Evolutionary conservation across 2,888 invertebrate species (phyloP).

Genomic region (Drosophila niveifrons): DNA sequence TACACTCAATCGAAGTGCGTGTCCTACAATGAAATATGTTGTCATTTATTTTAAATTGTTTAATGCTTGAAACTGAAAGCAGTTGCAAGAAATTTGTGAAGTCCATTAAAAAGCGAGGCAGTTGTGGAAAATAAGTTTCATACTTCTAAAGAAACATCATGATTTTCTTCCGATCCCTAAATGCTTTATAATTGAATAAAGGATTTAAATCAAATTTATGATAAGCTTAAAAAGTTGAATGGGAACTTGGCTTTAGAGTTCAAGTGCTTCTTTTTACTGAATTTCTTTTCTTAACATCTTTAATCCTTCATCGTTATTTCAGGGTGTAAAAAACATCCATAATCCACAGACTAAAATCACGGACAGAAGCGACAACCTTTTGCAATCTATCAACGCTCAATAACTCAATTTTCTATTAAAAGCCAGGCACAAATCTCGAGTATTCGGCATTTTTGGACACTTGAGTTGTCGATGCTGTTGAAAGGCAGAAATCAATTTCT

Average conservation of each 20-base stretch:
- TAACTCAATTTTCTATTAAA: constrained; percentile 66
- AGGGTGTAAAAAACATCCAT: constrained; percentile 9
- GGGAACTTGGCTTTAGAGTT: too few relatives aligned
- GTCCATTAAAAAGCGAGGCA: not conserved
- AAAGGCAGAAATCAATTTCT: constrained; percentile 78
- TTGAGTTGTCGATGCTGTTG: constrained; percentile 53
- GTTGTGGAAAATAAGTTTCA: too few relatives aligned
- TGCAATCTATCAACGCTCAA: constrained; percentile 60
- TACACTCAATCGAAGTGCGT: constrained; percentile 4
- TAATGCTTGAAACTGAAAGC: not conserved
- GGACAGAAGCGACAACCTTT: constrained; percentile 39
- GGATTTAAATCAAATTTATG: too few relatives aligned
- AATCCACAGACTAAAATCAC: not conserved
- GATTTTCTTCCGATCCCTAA: too few relatives aligned
- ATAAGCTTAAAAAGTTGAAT: too few relatives aligned
- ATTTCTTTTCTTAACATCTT: not conserved
- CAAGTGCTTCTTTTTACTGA: too few relatives aligned
- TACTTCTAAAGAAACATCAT: too few relatives aligned
- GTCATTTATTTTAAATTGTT: not conserved
- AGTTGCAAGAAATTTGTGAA: not conserved
- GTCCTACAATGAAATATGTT: constrained; percentile 1
- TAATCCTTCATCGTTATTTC: not conserved
- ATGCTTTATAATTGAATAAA: too few relatives aligned
- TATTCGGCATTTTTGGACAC: constrained; percentile 46
- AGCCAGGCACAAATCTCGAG: constrained; percentile 39